Evolutionary conservation across 2,888 invertebrate genomes (phyloP).

Genomic region (Lepetodrilus schrolli): DNA sequence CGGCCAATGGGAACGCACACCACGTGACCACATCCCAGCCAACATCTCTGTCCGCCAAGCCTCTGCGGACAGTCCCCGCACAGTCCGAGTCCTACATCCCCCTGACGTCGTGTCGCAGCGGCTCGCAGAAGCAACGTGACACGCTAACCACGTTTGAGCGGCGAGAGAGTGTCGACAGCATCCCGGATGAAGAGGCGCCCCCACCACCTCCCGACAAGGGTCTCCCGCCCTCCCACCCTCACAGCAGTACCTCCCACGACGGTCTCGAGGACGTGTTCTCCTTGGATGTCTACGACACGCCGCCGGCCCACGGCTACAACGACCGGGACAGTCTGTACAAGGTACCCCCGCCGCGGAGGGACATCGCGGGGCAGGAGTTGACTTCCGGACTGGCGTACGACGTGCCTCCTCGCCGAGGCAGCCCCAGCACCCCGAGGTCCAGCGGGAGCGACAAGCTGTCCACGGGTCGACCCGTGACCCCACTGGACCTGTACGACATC

Average conservation of each 20-base stretch:
- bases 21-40: constrained; percentile 37
- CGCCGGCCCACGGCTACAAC: constrained; percentile 21
- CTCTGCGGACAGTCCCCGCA: neutral
- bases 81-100: constrained; percentile 51
- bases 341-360: constrained; percentile 41
- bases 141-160: constrained; percentile 39
- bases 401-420: constrained; percentile 55
- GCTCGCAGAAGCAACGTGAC: constrained; percentile 34
- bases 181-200: constrained; percentile 68
- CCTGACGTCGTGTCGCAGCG: constrained; percentile 58
- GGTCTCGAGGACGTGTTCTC: constrained; percentile 23
- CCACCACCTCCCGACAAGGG: constrained; percentile 59
- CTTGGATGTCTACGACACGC: constrained; percentile 40
- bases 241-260: neutral
- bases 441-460: constrained; percentile 53
- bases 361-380: neutral
- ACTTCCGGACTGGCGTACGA: constrained; percentile 44
- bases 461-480: constrained; percentile 29
- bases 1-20: neutral
- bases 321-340: constrained; percentile 39
- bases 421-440: constrained; percentile 54
- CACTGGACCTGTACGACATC: constrained; percentile 54
- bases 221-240: no score
- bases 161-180: constrained; percentile 63
- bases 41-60: constrained; percentile 10